Conservation (phyloP, 2,113 vertebrate genomes). For the Sceloporus tristichus region DNA sequence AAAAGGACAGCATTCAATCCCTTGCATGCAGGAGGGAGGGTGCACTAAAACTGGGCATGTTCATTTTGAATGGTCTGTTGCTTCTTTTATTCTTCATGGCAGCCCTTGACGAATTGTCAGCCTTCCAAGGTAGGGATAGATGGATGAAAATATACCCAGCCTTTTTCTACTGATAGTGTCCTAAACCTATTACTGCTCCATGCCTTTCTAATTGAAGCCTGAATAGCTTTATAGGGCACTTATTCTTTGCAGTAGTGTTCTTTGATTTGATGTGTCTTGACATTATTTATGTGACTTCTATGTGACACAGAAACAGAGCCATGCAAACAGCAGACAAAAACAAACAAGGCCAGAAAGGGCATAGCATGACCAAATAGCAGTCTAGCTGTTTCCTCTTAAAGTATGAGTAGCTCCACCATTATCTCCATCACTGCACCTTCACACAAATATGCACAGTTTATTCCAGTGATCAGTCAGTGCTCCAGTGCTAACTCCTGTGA, state of each 20-base stretch:
- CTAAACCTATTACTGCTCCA: conserved; percentile 27
- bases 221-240: conserved; percentile 47
- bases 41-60: background rate
- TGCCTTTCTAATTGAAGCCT: conserved; percentile 52
- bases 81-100: conserved; percentile 36
- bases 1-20: too few relatives aligned
- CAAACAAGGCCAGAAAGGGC: conserved; percentile 55
- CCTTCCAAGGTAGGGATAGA: background rate
- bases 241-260: conserved; percentile 47
- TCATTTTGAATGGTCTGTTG: background rate
- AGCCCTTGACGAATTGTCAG: conserved; percentile 12
- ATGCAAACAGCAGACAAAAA: conserved; percentile 50
- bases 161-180: conserved; percentile 44
- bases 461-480: background rate
- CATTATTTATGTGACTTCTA: conserved; percentile 59
- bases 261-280: conserved; percentile 47
- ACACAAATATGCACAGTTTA: background rate
- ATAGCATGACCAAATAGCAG: conserved; percentile 12
- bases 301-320: conserved; percentile 60
- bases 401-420: conserved; percentile 31
- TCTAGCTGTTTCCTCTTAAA: conserved; percentile 16
- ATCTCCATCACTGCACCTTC: background rate
- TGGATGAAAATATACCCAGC: background rate
- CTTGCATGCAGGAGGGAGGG: background rate
- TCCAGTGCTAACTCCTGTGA: background rate